These are phyloP conservation scores for Sapajus apella DNA, from an alignment of 2,113 vertebrate genomes.

Conservation along the genomic window DNA sequence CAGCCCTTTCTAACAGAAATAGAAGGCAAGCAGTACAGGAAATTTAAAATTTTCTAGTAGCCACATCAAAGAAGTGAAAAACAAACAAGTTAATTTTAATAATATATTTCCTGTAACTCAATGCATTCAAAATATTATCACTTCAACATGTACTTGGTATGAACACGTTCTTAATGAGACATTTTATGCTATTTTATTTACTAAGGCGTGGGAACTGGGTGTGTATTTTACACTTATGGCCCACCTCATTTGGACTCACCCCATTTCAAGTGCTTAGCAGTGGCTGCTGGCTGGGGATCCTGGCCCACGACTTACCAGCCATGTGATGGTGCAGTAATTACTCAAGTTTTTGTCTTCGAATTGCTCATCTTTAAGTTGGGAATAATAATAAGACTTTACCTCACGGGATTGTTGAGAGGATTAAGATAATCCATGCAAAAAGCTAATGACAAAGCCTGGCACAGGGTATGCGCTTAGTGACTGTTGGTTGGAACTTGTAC, in stretches of 20 bases:
- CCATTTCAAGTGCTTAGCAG: background rate
- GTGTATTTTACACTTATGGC: fast-evolving
- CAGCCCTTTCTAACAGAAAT: background rate
- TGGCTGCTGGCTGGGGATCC: background rate
- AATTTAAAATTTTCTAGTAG: background rate
- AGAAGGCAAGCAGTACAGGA: background rate
- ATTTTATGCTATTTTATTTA: background rate
- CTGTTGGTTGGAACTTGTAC: background rate
- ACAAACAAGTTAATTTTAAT: background rate
- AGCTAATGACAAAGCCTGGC: background rate
- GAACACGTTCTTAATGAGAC: background rate
- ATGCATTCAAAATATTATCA: background rate
- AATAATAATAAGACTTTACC: background rate
- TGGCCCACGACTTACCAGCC: background rate
- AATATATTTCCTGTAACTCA: background rate
- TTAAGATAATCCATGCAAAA: background rate
- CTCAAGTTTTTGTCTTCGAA: background rate
- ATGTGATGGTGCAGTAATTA: background rate
- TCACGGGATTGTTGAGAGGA: background rate
- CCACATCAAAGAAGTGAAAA: background rate
- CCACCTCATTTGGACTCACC: background rate
- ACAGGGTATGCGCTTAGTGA: background rate
- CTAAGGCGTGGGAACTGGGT: background rate
- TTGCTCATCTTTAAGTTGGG: background rate
- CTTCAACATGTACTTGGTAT: background rate